These are phyloP conservation scores for Sebastiscus tertius DNA, from an alignment of 2,797 vertebrate genomes.

Conservation along the genomic window DNA sequence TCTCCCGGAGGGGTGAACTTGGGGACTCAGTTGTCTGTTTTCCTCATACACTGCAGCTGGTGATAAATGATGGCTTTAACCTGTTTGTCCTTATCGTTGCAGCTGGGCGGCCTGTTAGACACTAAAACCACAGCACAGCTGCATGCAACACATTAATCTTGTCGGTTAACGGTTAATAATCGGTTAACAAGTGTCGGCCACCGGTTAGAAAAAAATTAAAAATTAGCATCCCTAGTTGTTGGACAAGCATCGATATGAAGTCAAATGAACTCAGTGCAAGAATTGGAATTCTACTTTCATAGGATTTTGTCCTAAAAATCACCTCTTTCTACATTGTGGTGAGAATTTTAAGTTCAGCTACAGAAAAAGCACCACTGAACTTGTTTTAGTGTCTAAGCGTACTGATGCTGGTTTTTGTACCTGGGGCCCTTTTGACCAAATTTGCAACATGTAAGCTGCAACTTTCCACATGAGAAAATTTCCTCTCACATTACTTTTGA, in stretches of 20 bases:
- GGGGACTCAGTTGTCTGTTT: no score
- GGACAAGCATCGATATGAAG: neutral
- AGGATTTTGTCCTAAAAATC: neutral
- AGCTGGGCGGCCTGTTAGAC: no score
- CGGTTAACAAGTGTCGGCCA: no score
- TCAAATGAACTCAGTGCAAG: neutral
- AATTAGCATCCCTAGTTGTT: neutral
- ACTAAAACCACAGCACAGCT: no score
- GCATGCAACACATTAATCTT: no score
- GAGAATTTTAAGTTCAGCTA: neutral
- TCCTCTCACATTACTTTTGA: neutral
- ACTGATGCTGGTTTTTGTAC: neutral
- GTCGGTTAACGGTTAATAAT: no score
- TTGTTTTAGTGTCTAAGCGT: no score
- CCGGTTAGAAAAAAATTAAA: accelerated
- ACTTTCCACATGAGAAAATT: neutral
- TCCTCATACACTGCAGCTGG: no score
- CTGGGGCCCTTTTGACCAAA: neutral
- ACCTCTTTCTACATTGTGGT: neutral
- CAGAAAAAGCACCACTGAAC: neutral
- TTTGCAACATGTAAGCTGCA: neutral
- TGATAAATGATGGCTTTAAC: no score
- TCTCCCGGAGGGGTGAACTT: no score
- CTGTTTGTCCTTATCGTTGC: no score
- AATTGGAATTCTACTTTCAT: neutral